Base-by-base conservation (phyloP, 37 sponge, comb jelly and placozoan genomes). In the Ephydatia muelleri region DNA sequence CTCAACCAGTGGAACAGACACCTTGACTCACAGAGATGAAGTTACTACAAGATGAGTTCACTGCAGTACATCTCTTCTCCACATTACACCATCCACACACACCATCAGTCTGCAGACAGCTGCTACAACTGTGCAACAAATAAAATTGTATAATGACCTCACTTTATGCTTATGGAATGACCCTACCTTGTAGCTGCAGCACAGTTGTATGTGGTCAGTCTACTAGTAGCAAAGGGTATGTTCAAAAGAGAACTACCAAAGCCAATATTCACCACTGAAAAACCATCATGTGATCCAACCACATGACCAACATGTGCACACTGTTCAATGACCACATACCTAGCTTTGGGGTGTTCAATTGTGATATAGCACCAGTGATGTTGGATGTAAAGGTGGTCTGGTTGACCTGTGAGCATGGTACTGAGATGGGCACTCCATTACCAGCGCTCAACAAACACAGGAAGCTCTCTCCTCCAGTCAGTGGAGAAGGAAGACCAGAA, bases 21-120 rank as follows among this genome's bases (percentile, higher is more conserved):
- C n/a, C n/a, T n/a, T n/a, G n/a, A n/a, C 57, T 57, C 57, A 57
- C 57, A 57, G 57, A 57, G 57, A 57, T 57, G 57, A 4, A 68
- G 75, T 68, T 8, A 33, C 19, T 39, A 65, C 84, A 83, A 38
- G 47, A 64, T 57, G 38, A 39, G 47, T 79, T 28, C 43, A 65
- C 70, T 68, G 78, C 91, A 85, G 80, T 90, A 82, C 86, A 85
- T 29, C 72, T 32, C 75, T 77, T 77, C 28, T 79, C 78, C 33
- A 37, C 69, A 33, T 64, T 37, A 80, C 84, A 89, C 84, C 84
- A 84, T 13, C 81, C 81, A 83, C 89, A 89, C 12, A 67, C 68
- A 77, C 34, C 73, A 26, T 69, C 69, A 65, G 75, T 89, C 19
- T 67, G 28, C 34, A 80, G 35, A 80, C 84, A 84, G n/a, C 57